Conservation (phyloP, 2,888 invertebrate genomes). For the Torymus auratus region DNA sequence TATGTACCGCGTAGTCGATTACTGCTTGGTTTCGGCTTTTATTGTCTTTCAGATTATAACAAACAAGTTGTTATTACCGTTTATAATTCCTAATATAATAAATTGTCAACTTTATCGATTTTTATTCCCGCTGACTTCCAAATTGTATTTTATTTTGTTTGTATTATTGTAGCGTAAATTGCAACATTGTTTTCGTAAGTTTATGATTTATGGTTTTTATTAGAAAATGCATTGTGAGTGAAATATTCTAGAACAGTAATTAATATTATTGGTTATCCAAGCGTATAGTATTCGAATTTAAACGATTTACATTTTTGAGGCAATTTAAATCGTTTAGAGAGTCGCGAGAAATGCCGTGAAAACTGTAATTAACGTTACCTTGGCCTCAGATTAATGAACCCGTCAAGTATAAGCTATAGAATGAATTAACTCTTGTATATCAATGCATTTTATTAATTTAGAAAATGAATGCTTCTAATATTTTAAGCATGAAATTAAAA, state of each 20-base stretch:
- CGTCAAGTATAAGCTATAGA: constrained; percentile 12
- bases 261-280: too few relatives aligned
- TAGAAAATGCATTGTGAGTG: too few relatives aligned
- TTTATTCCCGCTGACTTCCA: constrained; percentile 20
- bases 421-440: background rate
- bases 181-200: too few relatives aligned
- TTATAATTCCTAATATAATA: constrained; percentile 51
- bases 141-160: background rate
- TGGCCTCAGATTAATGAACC: constrained; percentile 7
- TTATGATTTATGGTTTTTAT: too few relatives aligned
- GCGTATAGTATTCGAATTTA: background rate
- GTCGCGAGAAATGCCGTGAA: background rate
- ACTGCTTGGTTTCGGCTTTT: constrained; percentile 51
- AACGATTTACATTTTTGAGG: background rate
- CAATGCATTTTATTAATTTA: constrained; percentile 1
- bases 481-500: background rate
- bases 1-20: background rate
- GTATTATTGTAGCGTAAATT: too few relatives aligned
- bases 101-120: constrained; percentile 44
- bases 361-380: constrained; percentile 4
- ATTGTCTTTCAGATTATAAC: constrained; percentile 46
- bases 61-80: constrained; percentile 49
- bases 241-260: too few relatives aligned
- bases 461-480: constrained; percentile 3
- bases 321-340: constrained; percentile 7